Conservation (phyloP, 2,113 vertebrate species). For the Phrynosoma platyrhinos region DNA sequence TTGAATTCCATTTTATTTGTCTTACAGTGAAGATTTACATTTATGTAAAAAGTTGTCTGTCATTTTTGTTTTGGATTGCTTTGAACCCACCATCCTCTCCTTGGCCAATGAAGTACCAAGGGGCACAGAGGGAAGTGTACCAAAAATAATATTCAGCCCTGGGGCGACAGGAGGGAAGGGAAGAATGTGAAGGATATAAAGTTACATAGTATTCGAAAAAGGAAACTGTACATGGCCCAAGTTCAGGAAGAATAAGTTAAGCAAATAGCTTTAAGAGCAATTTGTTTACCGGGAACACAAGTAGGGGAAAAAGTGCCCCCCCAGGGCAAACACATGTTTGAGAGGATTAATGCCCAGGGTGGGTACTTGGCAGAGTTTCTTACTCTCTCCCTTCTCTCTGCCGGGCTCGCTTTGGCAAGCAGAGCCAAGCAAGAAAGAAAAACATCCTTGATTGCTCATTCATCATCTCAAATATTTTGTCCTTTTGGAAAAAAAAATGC, state of each 20-base stretch:
- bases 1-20: background rate
- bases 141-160: background rate
- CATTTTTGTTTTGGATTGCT: background rate
- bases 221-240: background rate
- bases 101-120: background rate
- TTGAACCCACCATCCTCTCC: background rate
- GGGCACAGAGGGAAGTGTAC: background rate
- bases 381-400: background rate
- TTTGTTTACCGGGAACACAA: conserved; percentile 35
- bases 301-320: background rate
- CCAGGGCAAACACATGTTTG: conserved; percentile 21
- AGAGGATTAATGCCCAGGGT: conserved; percentile 33
- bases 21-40: too few relatives aligned
- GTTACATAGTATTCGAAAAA: conserved; percentile 14
- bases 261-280: conserved; percentile 21
- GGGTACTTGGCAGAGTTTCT: conserved; percentile 33
- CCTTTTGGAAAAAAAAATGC: background rate
- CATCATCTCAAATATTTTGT: conserved; percentile 36
- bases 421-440: conserved; percentile 23
- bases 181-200: background rate
- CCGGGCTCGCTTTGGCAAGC: conserved; percentile 20
- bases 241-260: conserved; percentile 31
- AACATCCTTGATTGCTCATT: conserved; percentile 42
- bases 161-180: background rate
- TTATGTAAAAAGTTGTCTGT: background rate